phyloP scores from a whole-genome alignment of 1,140 invertebrate species.

The Neoseiulus cucumeris region DNA sequence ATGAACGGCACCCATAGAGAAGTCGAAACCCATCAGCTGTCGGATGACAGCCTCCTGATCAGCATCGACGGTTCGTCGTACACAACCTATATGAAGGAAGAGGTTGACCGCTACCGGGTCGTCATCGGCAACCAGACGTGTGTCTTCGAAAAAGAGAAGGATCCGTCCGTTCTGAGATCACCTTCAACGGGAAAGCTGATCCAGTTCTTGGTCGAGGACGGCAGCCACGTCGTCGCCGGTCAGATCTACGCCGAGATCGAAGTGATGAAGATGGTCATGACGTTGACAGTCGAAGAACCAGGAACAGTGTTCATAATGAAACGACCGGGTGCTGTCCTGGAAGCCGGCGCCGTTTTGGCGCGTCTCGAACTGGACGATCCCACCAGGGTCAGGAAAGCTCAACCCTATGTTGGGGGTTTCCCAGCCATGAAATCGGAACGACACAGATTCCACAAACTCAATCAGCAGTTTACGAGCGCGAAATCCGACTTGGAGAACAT shows the following conservation, averaged over 20 bases:
- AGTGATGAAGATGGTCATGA: slow-evolving; percentile 99
- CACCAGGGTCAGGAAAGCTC: slow-evolving; percentile 38
- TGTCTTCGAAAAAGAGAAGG: slow-evolving; percentile 95
- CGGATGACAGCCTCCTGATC: slow-evolving; percentile 69
- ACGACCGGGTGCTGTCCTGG: slow-evolving; percentile 76
- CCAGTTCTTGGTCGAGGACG: slow-evolving; percentile 75
- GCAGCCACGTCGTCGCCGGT: slow-evolving; percentile 68
- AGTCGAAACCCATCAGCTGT: slow-evolving; percentile 73
- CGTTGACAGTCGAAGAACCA: slow-evolving; percentile 61
- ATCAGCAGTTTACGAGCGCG: slow-evolving; percentile 56
- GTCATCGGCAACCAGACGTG: slow-evolving; percentile 95
- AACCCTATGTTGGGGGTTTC: slow-evolving; percentile 20
- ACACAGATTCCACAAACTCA: slow-evolving; percentile 44
- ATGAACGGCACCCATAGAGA: slow-evolving; percentile 88
- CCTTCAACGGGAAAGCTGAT: slow-evolving; percentile 92
- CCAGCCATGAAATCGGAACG: slow-evolving; percentile 14
- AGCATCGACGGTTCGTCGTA: slow-evolving; percentile 80
- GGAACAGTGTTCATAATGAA: slow-evolving; percentile 64
- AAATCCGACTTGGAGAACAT: slow-evolving; percentile 26
- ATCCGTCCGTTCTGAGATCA: slow-evolving; percentile 76
- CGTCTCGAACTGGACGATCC: slow-evolving; percentile 77
- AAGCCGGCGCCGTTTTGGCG: slow-evolving; percentile 72
- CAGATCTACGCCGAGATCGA: slow-evolving; percentile 94
- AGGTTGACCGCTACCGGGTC: slow-evolving; percentile 85
- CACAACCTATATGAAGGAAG: slow-evolving; percentile 94